Base-by-base conservation (phyloP, 1,140 invertebrate species). In the Berghia stephanieae region DNA sequence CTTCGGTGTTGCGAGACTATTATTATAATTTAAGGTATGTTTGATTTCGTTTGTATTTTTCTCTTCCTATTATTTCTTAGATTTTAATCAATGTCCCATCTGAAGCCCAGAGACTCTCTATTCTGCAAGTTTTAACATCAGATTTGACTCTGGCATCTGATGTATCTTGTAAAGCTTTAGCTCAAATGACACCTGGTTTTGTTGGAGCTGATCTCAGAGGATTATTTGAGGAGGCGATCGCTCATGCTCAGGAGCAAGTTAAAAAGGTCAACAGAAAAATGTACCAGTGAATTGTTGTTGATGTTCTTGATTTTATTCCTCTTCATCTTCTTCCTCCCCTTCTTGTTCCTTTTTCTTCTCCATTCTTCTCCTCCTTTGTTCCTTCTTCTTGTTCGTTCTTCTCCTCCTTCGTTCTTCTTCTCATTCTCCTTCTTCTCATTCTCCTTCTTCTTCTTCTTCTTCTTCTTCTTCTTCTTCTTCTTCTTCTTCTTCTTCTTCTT, bases 151-250 rank as follows among this genome's bases (percentile, higher is more conserved):
- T 87, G n/a, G 78, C 36, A 49, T 21, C 36, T 49, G 83, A 85
- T 71, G 52, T 89, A 38, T 77, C 84, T 44, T 57, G 87, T 38
- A 42, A 78, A 0, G 31, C 63, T 10, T 31, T 89, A 34, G 80
- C 87, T 42, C 75, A 72, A 6, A 70, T 83, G 31, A 92, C 91
- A 3, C 89, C 90, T 31, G 91, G 91, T 31, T 92, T 90, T 86
- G 88, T 91, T 67, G 89, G 87, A n/a, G 89, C 89, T 63, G 91
- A 92, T 84, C 82, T 92, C 18, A 79, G 83, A 24, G 80, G 86
- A 10, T 74, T 92, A 31, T 89, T 86, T 81, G 82, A 88, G 55
- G 86, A 90, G 78, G 88, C 90, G 57, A 77, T 75, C 1, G 83
- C 84, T 68, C 44, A 75, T 86, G 74, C 44, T n/a, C 13, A 66